Percentiles rank a stretch among this genome's conserved stretches.
phyloP scores from a whole-genome alignment of 2,888 invertebrate species.

The Ormyrus thymus region DNA sequence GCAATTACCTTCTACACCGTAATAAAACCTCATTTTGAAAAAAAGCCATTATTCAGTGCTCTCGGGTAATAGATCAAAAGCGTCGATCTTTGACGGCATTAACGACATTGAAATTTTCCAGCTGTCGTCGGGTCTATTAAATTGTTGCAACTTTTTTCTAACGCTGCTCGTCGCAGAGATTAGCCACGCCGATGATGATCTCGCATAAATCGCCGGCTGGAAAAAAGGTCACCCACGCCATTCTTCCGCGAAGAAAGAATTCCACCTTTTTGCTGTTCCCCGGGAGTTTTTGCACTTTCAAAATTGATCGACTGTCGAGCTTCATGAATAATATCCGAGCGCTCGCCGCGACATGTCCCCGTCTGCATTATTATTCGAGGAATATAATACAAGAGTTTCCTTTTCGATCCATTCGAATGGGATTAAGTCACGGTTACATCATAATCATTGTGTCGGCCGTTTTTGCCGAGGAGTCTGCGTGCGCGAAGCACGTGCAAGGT shows the following conservation, averaged over 20 bases:
- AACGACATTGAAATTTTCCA: constrained; percentile 22
- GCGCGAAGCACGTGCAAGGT: constrained; percentile 30
- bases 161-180: background rate
- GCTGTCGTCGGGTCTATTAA: constrained; percentile 9
- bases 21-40: background rate
- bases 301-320: constrained; percentile 42
- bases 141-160: constrained; percentile 1
- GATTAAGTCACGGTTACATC: constrained; percentile 50
- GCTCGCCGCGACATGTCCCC: constrained; percentile 16
- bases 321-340: constrained; percentile 27
- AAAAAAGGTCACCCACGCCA: constrained; percentile 40
- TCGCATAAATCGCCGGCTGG: constrained; percentile 18
- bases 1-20: too few relatives aligned
- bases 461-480: constrained; percentile 22
- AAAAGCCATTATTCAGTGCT: background rate
- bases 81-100: background rate
- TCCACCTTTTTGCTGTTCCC: constrained; percentile 20
- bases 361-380: constrained; percentile 38
- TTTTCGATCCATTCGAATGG: constrained; percentile 38
- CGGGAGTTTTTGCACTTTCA: constrained; percentile 40
- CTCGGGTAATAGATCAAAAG: background rate
- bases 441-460: constrained; percentile 45
- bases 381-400: constrained; percentile 32
- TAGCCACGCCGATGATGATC: constrained; percentile 5
- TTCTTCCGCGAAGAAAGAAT: constrained; percentile 27